phyloP scores from a whole-genome alignment of 2,797 vertebrate species.

The Sylvilagus floridanus region DNA sequence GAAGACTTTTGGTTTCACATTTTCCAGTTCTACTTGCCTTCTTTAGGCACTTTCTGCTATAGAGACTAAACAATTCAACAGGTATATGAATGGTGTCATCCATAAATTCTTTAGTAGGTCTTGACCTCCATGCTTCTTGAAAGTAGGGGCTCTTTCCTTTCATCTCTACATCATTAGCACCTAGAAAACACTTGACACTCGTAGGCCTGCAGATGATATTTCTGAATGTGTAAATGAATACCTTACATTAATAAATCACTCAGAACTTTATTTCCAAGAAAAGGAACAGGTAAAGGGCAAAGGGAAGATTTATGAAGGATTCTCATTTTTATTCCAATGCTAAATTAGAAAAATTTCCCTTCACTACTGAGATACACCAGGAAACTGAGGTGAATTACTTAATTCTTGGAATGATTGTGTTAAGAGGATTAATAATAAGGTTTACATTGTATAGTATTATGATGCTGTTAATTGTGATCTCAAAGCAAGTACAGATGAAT shows the following conservation, averaged over 20 bases:
- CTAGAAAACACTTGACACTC: not conserved
- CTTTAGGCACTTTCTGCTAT: not conserved
- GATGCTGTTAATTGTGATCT: not conserved
- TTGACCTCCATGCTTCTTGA: not conserved
- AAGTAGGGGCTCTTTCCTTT: not conserved
- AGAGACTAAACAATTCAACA: constrained; percentile 21
- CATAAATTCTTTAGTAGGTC: not conserved
- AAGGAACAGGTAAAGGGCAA: not conserved
- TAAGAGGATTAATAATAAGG: not conserved
- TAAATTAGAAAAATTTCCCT: not conserved
- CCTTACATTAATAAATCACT: constrained; percentile 16
- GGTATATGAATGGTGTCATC: not conserved
- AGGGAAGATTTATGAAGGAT: constrained; percentile 17
- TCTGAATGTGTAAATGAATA: not conserved
- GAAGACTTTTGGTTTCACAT: not conserved
- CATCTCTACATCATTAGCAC: not conserved
- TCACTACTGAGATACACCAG: not conserved
- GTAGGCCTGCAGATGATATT: not conserved
- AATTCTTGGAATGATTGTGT: not conserved
- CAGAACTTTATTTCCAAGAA: not conserved
- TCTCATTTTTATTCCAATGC: not conserved
- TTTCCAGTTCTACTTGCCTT: not conserved
- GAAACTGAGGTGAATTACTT: not conserved
- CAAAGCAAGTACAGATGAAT: not conserved
- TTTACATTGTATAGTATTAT: not conserved